phyloP scores from a whole-genome alignment of 2,113 vertebrate genomes.

The Abramis brama region DNA sequence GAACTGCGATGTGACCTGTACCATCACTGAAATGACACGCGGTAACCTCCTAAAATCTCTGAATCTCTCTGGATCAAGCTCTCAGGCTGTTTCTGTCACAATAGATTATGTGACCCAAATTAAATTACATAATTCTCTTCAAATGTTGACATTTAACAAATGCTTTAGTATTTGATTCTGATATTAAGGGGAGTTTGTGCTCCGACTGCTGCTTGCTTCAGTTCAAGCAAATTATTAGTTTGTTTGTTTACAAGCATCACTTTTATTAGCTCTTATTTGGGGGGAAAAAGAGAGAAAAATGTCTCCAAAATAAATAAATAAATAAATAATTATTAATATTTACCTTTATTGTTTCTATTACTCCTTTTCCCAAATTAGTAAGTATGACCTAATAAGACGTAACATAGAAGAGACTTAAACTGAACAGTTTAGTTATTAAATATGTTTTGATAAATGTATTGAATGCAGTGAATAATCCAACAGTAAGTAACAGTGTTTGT shows the following conservation, averaged over 20 bases:
- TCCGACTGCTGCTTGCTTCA: not conserved
- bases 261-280: not conserved
- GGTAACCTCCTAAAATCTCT: not conserved
- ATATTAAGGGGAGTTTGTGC: not conserved
- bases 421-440: no score
- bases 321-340: no score
- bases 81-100: conserved; percentile 9
- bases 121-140: conserved; percentile 5
- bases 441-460: no score
- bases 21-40: not conserved
- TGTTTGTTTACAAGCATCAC: not conserved
- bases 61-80: not conserved
- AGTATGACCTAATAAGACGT: no score
- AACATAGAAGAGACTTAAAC: no score
- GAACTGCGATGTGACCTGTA: not conserved
- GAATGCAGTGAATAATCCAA: no score
- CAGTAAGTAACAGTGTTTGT: no score
- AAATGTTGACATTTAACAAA: conserved; percentile 14
- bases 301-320: no score
- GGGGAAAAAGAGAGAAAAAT: not conserved
- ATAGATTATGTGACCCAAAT: not conserved
- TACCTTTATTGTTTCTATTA: not conserved
- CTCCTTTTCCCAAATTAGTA: no score
- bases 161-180: not conserved
- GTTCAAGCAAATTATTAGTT: not conserved